Evolutionary conservation across 2,797 vertebrate genomes (phyloP).

Genomic region (Amazona ochrocephala): DNA sequence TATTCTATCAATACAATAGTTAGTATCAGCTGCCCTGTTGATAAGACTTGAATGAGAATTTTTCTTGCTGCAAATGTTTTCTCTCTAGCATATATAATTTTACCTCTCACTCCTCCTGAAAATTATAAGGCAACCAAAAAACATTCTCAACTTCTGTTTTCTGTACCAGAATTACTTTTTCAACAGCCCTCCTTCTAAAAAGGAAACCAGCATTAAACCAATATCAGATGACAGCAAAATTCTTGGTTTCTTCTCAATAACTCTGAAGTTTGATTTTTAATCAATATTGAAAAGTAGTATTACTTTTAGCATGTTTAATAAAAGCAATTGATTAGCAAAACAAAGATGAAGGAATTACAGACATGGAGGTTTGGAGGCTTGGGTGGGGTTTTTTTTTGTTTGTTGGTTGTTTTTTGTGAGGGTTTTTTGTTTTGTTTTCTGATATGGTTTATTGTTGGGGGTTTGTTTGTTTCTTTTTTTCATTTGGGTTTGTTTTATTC

Average conservation of each 20-base stretch:
- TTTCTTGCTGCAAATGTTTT: background rate
- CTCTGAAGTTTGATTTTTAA: constrained; percentile 41
- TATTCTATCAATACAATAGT: background rate
- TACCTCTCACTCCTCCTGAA: background rate
- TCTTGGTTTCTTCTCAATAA: constrained; percentile 15
- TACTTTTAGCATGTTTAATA: constrained; percentile 40
- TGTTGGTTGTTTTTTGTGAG: background rate
- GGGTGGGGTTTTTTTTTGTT: background rate
- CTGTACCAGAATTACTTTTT: background rate
- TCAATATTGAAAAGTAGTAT: background rate
- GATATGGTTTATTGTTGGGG: background rate
- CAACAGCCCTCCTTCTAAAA: background rate
- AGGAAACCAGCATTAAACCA: constrained; percentile 5
- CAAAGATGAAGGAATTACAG: background rate
- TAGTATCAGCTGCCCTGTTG: background rate
- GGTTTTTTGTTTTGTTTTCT: background rate
- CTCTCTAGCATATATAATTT: constrained; percentile 5
- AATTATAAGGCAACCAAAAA: background rate
- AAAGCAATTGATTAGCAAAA: constrained; percentile 40
- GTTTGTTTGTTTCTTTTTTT: background rate
- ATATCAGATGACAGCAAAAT: background rate
- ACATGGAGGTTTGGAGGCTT: background rate
- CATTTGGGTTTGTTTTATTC: background rate
- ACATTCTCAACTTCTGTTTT: background rate
- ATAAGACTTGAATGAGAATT: background rate